Percentiles rank a stretch among this genome's conserved stretches.
Evolutionary conservation across 2,888 invertebrate species (phyloP).

Genomic region (Epicampocera succincta): DNA sequence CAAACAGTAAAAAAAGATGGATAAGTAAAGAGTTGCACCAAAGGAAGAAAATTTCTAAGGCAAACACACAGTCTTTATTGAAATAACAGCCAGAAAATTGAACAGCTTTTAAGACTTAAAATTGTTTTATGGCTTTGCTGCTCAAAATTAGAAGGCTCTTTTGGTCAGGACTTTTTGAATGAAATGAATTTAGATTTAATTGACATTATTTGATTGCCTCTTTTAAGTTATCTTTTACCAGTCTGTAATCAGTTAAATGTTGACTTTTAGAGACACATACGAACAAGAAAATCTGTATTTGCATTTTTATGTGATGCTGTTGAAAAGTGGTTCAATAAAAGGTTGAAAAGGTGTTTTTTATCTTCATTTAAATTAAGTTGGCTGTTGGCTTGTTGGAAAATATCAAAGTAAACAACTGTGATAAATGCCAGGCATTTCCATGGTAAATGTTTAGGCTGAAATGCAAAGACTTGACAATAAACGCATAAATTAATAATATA

Average conservation of each 20-base stretch:
- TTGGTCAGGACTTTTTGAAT: slow-evolving; percentile 7
- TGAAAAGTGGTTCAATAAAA: no score
- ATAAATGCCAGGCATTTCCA: no score
- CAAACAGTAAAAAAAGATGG: neutral
- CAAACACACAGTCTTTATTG: neutral
- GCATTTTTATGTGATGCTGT: no score
- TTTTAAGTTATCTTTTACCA: slow-evolving; percentile 2
- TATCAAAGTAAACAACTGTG: no score
- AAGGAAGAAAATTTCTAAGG: neutral
- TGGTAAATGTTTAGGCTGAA: no score
- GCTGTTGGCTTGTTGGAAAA: no score
- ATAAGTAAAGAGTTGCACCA: slow-evolving; percentile 2
- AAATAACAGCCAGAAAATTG: slow-evolving; percentile 2
- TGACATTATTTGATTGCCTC: slow-evolving; percentile 37
- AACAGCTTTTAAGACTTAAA: neutral
- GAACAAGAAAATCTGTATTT: neutral
- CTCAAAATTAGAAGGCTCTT: slow-evolving; percentile 11
- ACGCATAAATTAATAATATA: neutral
- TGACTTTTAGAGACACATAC: neutral
- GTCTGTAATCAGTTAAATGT: slow-evolving; percentile 2
- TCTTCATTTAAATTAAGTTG: no score
- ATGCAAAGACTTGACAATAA: no score
- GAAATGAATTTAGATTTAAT: slow-evolving; percentile 36
- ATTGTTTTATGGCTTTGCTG: slow-evolving; percentile 11
- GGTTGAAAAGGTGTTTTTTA: no score